Evolutionary conservation across 1,140 invertebrate genomes (phyloP).

Genomic region (Bradysia coprophila): DNA sequence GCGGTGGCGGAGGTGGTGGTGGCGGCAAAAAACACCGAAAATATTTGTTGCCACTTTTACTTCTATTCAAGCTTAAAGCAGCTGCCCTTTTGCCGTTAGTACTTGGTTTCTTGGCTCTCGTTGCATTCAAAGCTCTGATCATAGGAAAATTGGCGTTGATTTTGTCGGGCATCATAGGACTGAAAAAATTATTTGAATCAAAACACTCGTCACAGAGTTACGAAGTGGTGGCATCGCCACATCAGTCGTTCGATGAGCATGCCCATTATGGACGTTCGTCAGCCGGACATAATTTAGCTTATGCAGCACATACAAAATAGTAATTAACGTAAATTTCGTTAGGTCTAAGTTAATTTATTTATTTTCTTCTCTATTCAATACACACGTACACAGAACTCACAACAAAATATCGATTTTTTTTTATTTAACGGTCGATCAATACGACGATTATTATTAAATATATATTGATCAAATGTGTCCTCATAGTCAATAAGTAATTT

Average conservation of each 20-base stretch:
- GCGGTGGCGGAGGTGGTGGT: too few species aligned
- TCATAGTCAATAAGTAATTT: too few species aligned
- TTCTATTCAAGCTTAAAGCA: conserved; percentile 60
- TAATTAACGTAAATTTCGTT: too few species aligned
- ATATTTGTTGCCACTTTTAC: conserved; percentile 49
- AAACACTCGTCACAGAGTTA: conserved; percentile 48
- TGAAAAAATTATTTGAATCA: conserved; percentile 56
- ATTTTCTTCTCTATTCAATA: too few species aligned
- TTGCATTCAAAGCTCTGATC: conserved; percentile 64
- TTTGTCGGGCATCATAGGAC: conserved; percentile 49
- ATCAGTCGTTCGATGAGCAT: conserved; percentile 30
- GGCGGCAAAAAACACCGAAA: conserved; percentile 54
- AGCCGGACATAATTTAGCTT: conserved; percentile 40
- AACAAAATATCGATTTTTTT: not conserved
- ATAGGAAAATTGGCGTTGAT: conserved; percentile 63
- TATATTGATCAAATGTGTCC: too few species aligned
- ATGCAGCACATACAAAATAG: conserved; percentile 31
- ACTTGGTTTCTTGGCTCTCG: conserved; percentile 54
- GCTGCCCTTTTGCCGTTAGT: conserved; percentile 54
- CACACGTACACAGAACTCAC: not conserved
- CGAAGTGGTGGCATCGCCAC: conserved; percentile 50
- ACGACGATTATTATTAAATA: too few species aligned
- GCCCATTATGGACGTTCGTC: conserved; percentile 34
- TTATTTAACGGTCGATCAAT: not conserved
- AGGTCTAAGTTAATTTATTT: too few species aligned